Conservation (phyloP, 2,888 invertebrate genomes). For the Nomada lathburiana region DNA sequence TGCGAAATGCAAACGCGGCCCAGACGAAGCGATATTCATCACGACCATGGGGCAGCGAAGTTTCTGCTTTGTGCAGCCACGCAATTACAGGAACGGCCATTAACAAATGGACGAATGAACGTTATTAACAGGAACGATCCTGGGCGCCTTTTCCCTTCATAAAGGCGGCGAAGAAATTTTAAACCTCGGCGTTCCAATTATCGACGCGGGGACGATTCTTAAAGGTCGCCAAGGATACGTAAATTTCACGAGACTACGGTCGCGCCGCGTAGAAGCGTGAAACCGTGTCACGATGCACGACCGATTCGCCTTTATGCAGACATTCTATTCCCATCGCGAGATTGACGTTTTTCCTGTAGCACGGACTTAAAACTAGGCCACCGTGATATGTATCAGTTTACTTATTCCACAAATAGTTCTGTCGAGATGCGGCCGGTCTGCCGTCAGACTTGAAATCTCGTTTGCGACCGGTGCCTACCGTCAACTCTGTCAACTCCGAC, state of each 20-base stretch:
- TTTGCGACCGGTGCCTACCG: slow-evolving; percentile 36
- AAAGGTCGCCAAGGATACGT: background rate
- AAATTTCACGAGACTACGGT: too few species aligned
- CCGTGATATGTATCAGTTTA: slow-evolving; percentile 46
- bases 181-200: slow-evolving; percentile 5
- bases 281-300: background rate
- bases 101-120: slow-evolving; percentile 1
- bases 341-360: slow-evolving; percentile 24
- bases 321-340: slow-evolving; percentile 20
- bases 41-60: background rate
- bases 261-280: background rate
- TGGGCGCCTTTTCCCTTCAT: background rate
- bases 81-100: slow-evolving; percentile 21
- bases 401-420: slow-evolving; percentile 52
- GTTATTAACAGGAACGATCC: slow-evolving; percentile 21
- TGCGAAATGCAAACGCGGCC: background rate
- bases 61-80: slow-evolving; percentile 4
- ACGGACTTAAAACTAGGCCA: slow-evolving; percentile 40
- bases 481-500: slow-evolving; percentile 52
- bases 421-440: slow-evolving; percentile 33
- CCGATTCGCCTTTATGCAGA: background rate
- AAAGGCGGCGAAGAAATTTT: background rate
- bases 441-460: slow-evolving; percentile 45
- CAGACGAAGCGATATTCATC: slow-evolving; percentile 29
- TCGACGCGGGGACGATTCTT: too few species aligned